Evolutionary conservation across 2,113 vertebrate species (phyloP).

Genomic region (Ictidomys tridecemlineatus): DNA sequence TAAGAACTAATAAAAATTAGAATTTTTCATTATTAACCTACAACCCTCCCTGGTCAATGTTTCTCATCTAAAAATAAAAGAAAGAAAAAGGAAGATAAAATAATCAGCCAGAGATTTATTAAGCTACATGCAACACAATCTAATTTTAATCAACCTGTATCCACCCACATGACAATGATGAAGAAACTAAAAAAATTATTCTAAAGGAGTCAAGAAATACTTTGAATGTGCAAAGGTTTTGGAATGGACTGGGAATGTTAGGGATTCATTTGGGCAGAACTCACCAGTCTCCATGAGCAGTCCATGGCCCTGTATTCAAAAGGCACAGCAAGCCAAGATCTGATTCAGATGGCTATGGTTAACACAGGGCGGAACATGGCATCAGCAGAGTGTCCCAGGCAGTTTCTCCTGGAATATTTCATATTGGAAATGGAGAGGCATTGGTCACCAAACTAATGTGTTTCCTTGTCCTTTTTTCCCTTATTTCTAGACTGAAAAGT

Average conservation of each 20-base stretch:
- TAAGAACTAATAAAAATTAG: background rate
- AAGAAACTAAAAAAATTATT: background rate
- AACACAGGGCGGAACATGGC: too few relatives aligned
- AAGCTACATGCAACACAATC: background rate
- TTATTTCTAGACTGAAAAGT: background rate
- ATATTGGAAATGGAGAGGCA: background rate
- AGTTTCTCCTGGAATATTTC: background rate
- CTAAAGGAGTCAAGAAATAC: background rate
- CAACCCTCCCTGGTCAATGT: background rate
- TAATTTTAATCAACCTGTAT: background rate
- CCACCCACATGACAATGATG: background rate
- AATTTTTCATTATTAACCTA: background rate
- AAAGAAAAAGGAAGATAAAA: background rate
- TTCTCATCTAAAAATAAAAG: background rate
- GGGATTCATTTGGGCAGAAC: background rate
- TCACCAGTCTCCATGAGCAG: background rate
- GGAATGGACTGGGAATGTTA: background rate
- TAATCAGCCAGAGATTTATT: background rate
- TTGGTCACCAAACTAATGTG: background rate
- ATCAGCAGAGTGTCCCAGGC: background rate
- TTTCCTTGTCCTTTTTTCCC: background rate
- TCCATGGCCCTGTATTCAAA: background rate
- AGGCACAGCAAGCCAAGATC: background rate
- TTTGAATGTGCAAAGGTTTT: background rate
- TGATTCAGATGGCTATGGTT: background rate